Base-by-base conservation (phyloP, 2,888 invertebrate species). In the Neoitamus cyanurus region DNA sequence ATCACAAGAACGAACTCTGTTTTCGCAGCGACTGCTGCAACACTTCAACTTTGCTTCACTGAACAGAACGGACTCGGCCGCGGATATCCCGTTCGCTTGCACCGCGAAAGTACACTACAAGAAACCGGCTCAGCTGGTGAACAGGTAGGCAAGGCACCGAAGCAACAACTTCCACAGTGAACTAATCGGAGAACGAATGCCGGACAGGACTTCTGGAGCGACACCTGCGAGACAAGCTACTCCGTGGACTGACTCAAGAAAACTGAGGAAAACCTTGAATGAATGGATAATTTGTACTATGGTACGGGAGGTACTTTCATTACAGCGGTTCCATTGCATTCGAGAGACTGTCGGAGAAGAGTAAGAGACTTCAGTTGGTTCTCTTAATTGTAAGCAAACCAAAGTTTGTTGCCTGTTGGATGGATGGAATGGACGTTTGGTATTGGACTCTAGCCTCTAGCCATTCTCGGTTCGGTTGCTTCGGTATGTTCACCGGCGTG, bases 181-280 rank as follows among this genome's bases (percentile, higher is more conserved):
- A 42, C 42, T 37, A 42, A 42, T 42, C 42, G 42, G 5, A 15
- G 1, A 20, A 58, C 58, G 58, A n/a, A 28, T 13, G 70, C 2
- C 15, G 13, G 20, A 28, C 75, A 42, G 13, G 36, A 73, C 13
- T n/a, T 28, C 3, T 20, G 11, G 34, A 75, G 0, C 75, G 70
- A 2, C 30, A 11, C 9, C 7, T 37, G 25, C 3, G 6, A 34
- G 9, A 46, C 42, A 75, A 42, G 25, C 25, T 28, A 9, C 37
- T 13, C 75, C 5, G 13, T 1, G 42, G 28, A 30, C 25, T 46
- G 42, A 13, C 75, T 42, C 11, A 25, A 46, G 42, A 28, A 42
- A 75, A 75, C 75, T 75, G 75, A 75, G 25, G 75, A 25, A 75
- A 75, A 42, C 25, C 13, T 75, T 75, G 28, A 42, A 75, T 75